phyloP scores from a whole-genome alignment of 92 coral and sea anemone species.

The Parazoanthus swiftii region DNA sequence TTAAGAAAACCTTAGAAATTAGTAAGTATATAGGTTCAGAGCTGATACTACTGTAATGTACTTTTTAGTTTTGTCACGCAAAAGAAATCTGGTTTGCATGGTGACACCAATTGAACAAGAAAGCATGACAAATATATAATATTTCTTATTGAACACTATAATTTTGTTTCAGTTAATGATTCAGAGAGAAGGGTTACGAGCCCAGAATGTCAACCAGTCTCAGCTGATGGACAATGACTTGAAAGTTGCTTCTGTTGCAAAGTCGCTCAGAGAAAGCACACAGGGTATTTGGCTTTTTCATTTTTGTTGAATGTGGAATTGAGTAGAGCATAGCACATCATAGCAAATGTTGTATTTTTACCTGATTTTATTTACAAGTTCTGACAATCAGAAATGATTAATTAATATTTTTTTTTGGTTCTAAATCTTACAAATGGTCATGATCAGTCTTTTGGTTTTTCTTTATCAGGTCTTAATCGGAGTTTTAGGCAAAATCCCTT shows the following conservation, averaged over 20 bases:
- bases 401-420: too few species aligned
- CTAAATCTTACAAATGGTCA: too few species aligned
- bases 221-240: conserved; percentile 63
- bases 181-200: conserved; percentile 74
- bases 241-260: conserved; percentile 65
- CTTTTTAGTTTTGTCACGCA: too few species aligned
- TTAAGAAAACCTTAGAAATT: too few species aligned
- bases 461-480: conserved; percentile 76
- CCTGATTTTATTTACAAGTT: background rate
- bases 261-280: conserved; percentile 75
- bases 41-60: too few species aligned
- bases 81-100: background rate
- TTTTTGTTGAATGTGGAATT: background rate
- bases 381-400: background rate
- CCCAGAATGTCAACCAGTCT: conserved; percentile 59
- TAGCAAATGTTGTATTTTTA: too few species aligned
- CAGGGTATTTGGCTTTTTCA: conserved; percentile 55
- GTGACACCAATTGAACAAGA: background rate
- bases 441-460: background rate
- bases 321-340: too few species aligned
- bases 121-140: too few species aligned
- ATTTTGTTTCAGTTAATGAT: conserved; percentile 63
- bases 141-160: background rate
- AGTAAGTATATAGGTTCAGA: too few species aligned
- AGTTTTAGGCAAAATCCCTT: conserved; percentile 96